phyloP scores from a whole-genome alignment of 2,888 invertebrate species.

The Seira sanloemensis region DNA sequence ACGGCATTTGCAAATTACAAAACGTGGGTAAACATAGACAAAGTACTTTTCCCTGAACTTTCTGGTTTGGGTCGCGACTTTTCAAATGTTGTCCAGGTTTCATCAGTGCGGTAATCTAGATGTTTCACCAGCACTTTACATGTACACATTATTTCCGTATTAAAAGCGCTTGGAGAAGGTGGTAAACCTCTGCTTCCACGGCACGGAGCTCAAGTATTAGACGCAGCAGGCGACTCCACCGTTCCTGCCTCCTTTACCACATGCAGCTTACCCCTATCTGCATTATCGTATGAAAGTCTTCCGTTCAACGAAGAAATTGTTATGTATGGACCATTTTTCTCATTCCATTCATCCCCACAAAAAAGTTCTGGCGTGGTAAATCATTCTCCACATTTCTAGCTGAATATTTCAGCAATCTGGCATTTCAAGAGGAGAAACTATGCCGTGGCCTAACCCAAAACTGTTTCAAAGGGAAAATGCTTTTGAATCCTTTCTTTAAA shows the following conservation, averaged over 20 bases:
- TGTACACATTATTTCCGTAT: neutral
- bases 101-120: too few species aligned
- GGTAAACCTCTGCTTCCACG: conserved; percentile 15
- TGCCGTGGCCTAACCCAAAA: neutral
- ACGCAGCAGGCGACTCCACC: conserved; percentile 52
- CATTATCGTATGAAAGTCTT: conserved; percentile 26
- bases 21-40: too few species aligned
- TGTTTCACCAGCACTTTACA: too few species aligned
- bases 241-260: conserved; percentile 29
- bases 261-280: conserved; percentile 3
- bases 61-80: too few species aligned
- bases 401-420: neutral
- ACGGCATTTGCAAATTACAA: too few species aligned
- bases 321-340: neutral
- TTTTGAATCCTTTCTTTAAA: neutral
- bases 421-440: neutral
- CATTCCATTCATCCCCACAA: neutral
- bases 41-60: too few species aligned
- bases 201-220: conserved; percentile 25
- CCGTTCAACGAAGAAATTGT: neutral
- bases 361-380: neutral
- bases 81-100: too few species aligned
- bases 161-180: neutral
- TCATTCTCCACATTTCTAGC: neutral
- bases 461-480: neutral